These are phyloP conservation scores for Meriones psammophilus DNA, from an alignment of 2,797 vertebrate species.

Conservation along the genomic window DNA sequence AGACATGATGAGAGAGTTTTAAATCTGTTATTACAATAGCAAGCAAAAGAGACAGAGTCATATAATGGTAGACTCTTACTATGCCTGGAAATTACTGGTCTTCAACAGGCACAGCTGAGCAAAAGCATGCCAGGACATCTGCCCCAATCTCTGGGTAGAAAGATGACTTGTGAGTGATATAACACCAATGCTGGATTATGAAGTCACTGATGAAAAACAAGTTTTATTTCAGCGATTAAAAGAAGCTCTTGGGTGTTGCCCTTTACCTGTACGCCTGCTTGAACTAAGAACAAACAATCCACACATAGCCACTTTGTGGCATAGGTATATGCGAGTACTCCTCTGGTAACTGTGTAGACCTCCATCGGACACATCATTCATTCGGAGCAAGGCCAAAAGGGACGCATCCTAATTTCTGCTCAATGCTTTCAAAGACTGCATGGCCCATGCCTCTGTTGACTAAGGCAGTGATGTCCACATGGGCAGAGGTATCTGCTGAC, in stretches of 20 bases:
- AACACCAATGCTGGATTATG: conserved; percentile 9
- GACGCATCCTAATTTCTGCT: rapidly evolving
- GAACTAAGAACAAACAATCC: not conserved
- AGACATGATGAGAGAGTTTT: not conserved
- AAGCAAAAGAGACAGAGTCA: not conserved
- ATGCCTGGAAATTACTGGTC: not conserved
- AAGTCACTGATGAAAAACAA: not conserved
- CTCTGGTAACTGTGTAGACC: not conserved
- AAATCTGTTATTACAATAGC: not conserved
- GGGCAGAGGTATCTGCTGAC: not conserved
- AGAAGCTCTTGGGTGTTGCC: not conserved
- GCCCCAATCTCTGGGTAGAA: not conserved
- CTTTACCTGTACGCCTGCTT: not conserved
- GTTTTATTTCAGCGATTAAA: conserved; percentile 43
- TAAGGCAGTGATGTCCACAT: not conserved
- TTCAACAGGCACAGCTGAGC: not conserved
- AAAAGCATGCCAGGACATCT: not conserved
- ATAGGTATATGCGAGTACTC: not conserved
- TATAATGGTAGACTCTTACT: rapidly evolving
- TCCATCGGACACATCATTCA: not conserved
- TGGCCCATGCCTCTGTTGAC: not conserved
- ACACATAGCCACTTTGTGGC: not conserved
- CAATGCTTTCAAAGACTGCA: not conserved
- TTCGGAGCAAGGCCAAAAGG: not conserved
- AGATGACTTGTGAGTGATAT: not conserved